Percentiles rank a stretch among this genome's conserved stretches.
These are phyloP conservation scores for Bruchidius siliquastri DNA, from an alignment of 2,888 invertebrate genomes.

Conservation along the genomic window DNA sequence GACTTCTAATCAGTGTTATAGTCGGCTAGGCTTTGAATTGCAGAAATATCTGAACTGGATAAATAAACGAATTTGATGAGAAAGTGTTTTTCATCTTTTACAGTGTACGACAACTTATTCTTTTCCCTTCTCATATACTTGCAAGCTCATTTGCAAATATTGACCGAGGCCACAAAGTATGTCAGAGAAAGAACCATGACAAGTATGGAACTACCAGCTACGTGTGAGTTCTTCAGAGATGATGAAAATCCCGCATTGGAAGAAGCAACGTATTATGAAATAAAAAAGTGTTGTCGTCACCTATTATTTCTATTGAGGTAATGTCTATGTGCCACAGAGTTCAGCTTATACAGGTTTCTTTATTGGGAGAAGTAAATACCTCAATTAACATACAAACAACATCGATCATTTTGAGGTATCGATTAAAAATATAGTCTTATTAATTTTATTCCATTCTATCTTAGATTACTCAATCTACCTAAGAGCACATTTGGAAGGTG, in stretches of 20 bases:
- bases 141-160: constrained; percentile 26
- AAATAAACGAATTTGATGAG: too few species aligned
- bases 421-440: too few species aligned
- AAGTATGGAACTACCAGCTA: constrained; percentile 15
- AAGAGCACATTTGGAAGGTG: too few species aligned
- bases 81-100: constrained; percentile 7
- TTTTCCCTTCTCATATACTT: constrained; percentile 25
- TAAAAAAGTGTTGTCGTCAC: constrained; percentile 28
- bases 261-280: constrained; percentile 23
- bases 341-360: too few species aligned
- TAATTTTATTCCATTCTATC: too few species aligned
- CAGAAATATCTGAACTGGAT: too few species aligned
- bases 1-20: too few species aligned
- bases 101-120: constrained; percentile 27
- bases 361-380: too few species aligned
- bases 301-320: constrained; percentile 27
- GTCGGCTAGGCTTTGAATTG: too few species aligned
- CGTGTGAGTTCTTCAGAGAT: constrained; percentile 17
- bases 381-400: too few species aligned
- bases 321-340: neutral
- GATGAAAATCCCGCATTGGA: constrained; percentile 20
- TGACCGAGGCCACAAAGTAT: constrained; percentile 24
- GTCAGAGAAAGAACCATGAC: constrained; percentile 22
- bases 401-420: too few species aligned
- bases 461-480: too few species aligned